A percentile compares a stretch with the other conserved stretches of the same genome.
Conservation (phyloP, 2,888 invertebrate species). For the Clanis bilineata region DNA sequence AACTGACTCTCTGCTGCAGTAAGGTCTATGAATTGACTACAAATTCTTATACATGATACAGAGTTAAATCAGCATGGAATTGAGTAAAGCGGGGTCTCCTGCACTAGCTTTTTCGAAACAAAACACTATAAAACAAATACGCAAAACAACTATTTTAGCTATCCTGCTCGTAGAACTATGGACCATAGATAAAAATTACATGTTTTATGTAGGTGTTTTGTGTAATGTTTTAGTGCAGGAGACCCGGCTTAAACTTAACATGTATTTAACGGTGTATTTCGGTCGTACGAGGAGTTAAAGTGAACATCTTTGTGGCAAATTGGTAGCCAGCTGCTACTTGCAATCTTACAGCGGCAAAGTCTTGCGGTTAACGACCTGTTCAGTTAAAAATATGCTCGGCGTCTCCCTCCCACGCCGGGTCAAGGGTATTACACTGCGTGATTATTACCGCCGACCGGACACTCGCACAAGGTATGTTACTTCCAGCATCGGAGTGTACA, state of each 20-base stretch:
- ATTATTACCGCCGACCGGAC: constrained; percentile 13
- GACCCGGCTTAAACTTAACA: no score
- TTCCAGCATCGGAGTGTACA: background rate
- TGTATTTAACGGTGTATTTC: no score
- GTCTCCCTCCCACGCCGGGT: constrained; percentile 65
- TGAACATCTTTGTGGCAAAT: background rate
- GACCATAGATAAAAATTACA: no score
- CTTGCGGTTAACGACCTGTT: constrained; percentile 58
- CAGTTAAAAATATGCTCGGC: constrained; percentile 61
- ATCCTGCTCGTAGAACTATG: no score
- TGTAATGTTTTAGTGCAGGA: no score
- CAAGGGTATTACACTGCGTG: constrained; percentile 53
- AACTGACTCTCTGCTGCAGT: background rate
- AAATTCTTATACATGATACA: no score
- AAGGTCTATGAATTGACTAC: background rate
- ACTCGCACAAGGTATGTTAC: constrained; percentile 3
- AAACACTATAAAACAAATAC: no score
- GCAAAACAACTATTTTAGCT: no score
- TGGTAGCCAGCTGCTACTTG: constrained; percentile 35
- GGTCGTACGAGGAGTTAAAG: background rate
- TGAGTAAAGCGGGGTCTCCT: background rate
- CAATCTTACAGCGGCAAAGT: constrained; percentile 45
- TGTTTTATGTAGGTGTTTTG: no score
- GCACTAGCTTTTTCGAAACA: no score
- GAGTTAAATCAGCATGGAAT: no score